Evolutionary conservation across 2,888 invertebrate species (phyloP).

Genomic region (Lutraria lutraria): DNA sequence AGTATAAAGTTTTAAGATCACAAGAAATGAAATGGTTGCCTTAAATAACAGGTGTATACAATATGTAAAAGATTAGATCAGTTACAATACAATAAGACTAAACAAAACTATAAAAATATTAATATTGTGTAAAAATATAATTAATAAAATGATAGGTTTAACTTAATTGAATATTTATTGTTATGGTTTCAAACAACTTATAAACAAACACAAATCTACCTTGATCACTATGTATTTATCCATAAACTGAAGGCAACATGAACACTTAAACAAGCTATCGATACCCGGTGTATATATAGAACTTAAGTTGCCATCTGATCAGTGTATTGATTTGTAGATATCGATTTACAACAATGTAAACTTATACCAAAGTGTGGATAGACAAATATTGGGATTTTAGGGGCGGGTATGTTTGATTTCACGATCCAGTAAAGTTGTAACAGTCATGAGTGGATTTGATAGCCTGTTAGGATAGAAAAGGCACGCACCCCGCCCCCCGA

Average conservation of each 20-base stretch:
- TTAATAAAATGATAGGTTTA: neutral
- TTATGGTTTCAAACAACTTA: neutral
- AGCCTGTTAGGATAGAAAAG: too few relatives aligned
- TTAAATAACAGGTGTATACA: neutral
- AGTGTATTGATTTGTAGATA: slow-evolving; percentile 32
- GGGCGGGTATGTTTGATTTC: neutral
- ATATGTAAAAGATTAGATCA: neutral
- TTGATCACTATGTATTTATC: neutral
- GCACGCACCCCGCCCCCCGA: too few relatives aligned
- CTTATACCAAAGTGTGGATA: slow-evolving; percentile 21
- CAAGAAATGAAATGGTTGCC: too few relatives aligned
- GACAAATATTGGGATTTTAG: slow-evolving; percentile 9
- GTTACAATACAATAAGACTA: neutral
- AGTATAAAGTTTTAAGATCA: too few relatives aligned
- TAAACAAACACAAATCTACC: slow-evolving; percentile 14
- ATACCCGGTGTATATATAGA: neutral
- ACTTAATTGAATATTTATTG: neutral
- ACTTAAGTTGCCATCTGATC: slow-evolving; percentile 14
- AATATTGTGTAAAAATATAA: too few relatives aligned
- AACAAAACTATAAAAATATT: neutral
- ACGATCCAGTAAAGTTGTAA: neutral
- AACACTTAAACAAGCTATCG: neutral
- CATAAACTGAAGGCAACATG: neutral
- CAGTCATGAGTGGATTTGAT: neutral
- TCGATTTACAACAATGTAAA: slow-evolving; percentile 34